These are phyloP conservation scores for Mesocricetus auratus DNA, from an alignment of 2,113 vertebrate genomes.

Conservation along the genomic window DNA sequence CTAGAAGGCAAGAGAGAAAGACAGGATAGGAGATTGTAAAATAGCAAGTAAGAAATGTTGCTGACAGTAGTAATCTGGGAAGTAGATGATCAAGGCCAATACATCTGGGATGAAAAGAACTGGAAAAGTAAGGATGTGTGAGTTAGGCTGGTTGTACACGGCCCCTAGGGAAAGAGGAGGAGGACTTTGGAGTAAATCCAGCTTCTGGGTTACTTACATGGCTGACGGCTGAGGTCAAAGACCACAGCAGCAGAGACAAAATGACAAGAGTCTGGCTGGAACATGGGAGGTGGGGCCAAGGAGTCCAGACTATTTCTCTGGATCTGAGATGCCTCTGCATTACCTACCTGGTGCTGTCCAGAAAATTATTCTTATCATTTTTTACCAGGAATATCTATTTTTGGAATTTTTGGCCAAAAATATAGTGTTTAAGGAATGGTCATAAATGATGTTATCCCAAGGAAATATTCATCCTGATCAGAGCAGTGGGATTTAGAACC, in stretches of 20 bases:
- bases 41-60: background rate
- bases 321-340: background rate
- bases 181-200: background rate
- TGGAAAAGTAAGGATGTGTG: background rate
- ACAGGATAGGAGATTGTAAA: background rate
- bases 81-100: background rate
- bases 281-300: too few species aligned
- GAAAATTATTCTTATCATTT: background rate
- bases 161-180: background rate
- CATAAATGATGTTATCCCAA: background rate
- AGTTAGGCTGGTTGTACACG: background rate
- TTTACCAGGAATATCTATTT: background rate
- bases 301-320: background rate
- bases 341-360: background rate
- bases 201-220: background rate
- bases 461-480: background rate
- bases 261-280: background rate
- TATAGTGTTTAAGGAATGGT: background rate
- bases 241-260: background rate
- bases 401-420: background rate
- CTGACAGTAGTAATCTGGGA: background rate
- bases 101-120: background rate
- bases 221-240: fast-evolving
- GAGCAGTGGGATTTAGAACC: background rate
- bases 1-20: background rate